Evolutionary conservation across 1,140 invertebrate genomes (phyloP), one percentile per base, ranked within the genome.

Genomic region (Drosophila busckii): DNA sequence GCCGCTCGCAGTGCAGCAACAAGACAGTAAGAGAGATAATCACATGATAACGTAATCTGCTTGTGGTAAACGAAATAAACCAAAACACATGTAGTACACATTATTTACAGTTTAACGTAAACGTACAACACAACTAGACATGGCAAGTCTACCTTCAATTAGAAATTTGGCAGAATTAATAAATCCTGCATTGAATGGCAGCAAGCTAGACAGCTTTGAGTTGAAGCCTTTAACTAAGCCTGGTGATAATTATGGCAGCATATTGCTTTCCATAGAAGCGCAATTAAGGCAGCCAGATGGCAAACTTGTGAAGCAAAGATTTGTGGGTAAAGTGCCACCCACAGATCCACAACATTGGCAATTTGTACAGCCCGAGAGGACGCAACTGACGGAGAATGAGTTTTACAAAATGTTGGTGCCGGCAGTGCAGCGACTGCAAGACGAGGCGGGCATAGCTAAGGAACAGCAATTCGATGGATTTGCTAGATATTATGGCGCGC

Each of bases 231-330:
- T 91, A 10, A 91, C 90, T 0, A 87, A 88, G 17, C 87, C 88
- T 0, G 91, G 90, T 2, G 91, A 91, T 54, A 91, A 92, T 80
- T 92, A 91, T 44, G 90, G 89, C 2, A 91, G 91, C 70, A 66
- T 88, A 2, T 89, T 91, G 12, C 56, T 90, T 2, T 85, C 85
- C 7, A 80, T 91, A 6, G 26, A 12, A 3, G 85, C 60, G 0
- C 37, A 56, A 32, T 8, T 76, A 13, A 6, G 37, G 15, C 9
- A 9, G 4, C 7, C 40, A 1, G 3, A 19, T 2, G 75, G 37
- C 0, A 28, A 31, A 0, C 34, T 44, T 6, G 38, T 34, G 2
- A 32, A 56, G 41, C 70, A n/a, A n/a, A n/a, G 89, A 22, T 52
- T 91, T 0, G 90, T 92, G 7, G 89, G 87, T 0, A 92, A 92